phyloP scores from a whole-genome alignment of 92 coral and sea anemone genomes.

The Palythoa caribaeorum region DNA sequence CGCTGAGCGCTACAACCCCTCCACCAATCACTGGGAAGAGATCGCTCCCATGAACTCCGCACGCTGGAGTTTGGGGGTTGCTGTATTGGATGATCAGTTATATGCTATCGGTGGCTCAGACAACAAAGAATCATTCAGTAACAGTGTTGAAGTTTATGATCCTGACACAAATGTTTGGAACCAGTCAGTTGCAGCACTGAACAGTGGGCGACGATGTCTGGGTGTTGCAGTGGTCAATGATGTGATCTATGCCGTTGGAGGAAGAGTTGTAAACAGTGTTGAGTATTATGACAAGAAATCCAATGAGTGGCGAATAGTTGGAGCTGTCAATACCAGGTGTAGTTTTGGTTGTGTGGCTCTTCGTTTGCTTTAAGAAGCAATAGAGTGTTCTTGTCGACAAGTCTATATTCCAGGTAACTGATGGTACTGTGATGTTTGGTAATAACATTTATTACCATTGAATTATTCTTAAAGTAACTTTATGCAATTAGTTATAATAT shows the following conservation, averaged over 20 bases:
- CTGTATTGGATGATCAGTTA: conserved; percentile 83
- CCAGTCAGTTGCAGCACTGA: conserved; percentile 91
- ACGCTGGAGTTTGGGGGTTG: conserved; percentile 99
- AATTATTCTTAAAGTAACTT: no score
- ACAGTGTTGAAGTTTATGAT: conserved; percentile 94
- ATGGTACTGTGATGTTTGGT: background rate
- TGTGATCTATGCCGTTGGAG: conserved; percentile 98
- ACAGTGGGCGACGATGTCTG: conserved; percentile 97
- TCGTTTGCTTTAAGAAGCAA: conserved; percentile 67
- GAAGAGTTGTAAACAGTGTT: conserved; percentile 95
- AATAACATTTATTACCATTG: no score
- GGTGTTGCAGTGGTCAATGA: conserved; percentile 99
- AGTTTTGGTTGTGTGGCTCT: conserved; percentile 99
- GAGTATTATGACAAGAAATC: conserved; percentile 94
- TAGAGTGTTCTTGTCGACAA: background rate
- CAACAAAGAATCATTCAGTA: conserved; percentile 88
- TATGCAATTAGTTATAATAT: no score
- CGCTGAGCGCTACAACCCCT: conserved; percentile 91
- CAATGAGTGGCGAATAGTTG: conserved; percentile 95
- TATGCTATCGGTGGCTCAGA: conserved; percentile 99
- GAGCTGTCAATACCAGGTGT: conserved; percentile 95
- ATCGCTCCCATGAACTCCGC: conserved; percentile 91
- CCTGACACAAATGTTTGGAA: conserved; percentile 81
- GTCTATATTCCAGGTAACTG: conserved; percentile 11
- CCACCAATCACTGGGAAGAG: conserved; percentile 83